Conservation (phyloP, 2,113 vertebrate genomes). For the Crotalus tigris region DNA sequence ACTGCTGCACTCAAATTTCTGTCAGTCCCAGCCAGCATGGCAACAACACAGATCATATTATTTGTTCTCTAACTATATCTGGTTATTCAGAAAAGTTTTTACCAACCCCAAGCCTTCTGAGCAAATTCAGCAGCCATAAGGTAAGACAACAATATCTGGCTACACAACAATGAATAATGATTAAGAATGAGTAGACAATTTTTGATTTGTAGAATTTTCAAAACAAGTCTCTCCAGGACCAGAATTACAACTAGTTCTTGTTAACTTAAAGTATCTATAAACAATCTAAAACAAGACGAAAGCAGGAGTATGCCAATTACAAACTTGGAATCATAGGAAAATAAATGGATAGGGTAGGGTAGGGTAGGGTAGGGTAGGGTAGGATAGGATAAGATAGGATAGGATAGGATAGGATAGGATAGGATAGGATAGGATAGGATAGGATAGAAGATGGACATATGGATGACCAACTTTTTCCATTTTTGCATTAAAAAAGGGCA, state of each 20-base stretch:
- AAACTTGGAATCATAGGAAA: background rate
- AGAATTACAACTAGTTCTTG: background rate
- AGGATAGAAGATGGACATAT: background rate
- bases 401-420: too few relatives aligned
- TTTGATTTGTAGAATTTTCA: background rate
- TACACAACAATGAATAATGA: background rate
- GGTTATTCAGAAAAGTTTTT: background rate
- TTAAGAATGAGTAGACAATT: background rate
- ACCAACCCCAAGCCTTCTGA: background rate
- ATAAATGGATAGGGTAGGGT: background rate
- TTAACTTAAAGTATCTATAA: background rate
- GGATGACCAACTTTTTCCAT: background rate
- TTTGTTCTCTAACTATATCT: background rate
- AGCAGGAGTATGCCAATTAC: background rate
- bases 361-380: background rate
- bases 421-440: too few relatives aligned
- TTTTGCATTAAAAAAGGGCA: background rate
- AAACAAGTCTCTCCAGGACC: background rate
- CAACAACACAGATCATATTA: background rate
- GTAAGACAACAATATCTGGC: background rate
- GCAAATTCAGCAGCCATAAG: background rate
- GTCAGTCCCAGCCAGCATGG: background rate
- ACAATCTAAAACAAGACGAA: background rate
- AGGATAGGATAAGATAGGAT: accelerated
- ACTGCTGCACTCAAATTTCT: background rate